Evolutionary conservation across 2,797 vertebrate species (phyloP), one percentile per base, ranked within the genome.

Genomic region (Neostethus bicornis): DNA sequence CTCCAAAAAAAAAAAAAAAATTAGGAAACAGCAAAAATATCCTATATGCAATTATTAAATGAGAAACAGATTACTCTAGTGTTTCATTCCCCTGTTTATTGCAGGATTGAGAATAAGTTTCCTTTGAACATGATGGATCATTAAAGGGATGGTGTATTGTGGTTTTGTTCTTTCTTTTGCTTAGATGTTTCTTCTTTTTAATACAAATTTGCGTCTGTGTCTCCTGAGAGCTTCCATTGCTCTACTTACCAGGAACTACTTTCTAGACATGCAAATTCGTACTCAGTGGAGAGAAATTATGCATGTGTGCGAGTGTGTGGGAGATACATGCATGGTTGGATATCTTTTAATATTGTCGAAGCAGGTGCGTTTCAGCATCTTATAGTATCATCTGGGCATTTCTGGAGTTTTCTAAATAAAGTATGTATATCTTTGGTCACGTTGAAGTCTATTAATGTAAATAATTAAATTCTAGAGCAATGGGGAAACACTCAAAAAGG

Each of bases 211-310:
- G 76, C 84, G 77, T 80, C 75, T 85, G 71, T 50, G 71, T 56
- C 78, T 91, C 90, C 81, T 66, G 89, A 91, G 91, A 85, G 67
- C 77, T 69, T 68, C 82, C 70, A 79, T 82, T 88, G 90, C 89
- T 91, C 90, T 80, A 90, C 90, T 91, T 91, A 87, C 90, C 71
- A 91, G 88, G 86, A 92, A 90, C 86, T 84, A 85, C 88, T 88
- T 91, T 91, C 89, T 91, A 85, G 89, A 92, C 90, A 89, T 88
- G 88, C 69, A 76, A 87, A 91, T 90, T 8, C 60, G 4, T 32
- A 75, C 78, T 80, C 85, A 80, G 55, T 73, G 80, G 86, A 80
- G 82, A 80, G 77, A 66, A 53, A 54, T 41, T 43, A 49, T 37
- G 28, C 3, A 4, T 28, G 34, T 45, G 52, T 23, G 48, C 24